These are phyloP conservation scores for Spheniscus humboldti DNA, from an alignment of 2,797 vertebrate genomes.

Conservation along the genomic window DNA sequence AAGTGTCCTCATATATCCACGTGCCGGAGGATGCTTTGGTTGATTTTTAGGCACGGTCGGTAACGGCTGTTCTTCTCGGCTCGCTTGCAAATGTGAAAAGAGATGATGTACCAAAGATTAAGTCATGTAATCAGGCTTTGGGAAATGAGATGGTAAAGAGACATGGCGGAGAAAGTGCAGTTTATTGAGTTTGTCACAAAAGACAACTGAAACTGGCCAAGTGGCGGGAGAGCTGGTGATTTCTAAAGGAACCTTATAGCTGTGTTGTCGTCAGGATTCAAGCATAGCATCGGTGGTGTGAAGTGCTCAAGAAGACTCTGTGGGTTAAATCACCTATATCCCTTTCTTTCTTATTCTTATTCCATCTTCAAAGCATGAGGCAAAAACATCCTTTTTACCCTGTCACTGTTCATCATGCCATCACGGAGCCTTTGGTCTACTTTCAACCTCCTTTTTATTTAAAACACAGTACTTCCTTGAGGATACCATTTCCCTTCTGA, in stretches of 20 bases:
- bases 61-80: not conserved
- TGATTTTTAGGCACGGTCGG: not conserved
- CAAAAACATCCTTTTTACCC: not conserved
- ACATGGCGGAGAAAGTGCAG: accelerated
- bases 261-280: not conserved
- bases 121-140: not conserved
- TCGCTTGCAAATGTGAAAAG: not conserved
- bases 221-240: not conserved
- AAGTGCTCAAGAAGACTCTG: not conserved
- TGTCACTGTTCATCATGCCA: not conserved
- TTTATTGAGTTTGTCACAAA: not conserved
- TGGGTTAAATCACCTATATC: not conserved
- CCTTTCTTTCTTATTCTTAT: not conserved
- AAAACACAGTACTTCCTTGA: not conserved
- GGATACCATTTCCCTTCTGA: not conserved
- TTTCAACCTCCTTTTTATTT: not conserved
- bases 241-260: not conserved
- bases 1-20: accelerated
- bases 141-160: not conserved
- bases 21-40: not conserved
- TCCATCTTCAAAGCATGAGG: not conserved
- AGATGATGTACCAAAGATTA: not conserved
- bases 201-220: not conserved
- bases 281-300: not conserved
- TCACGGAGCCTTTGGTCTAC: not conserved